A percentile compares a stretch with the other conserved stretches of the same genome.
phyloP scores from a whole-genome alignment of 2,113 vertebrate genomes.

The Gobiocypris rarus region DNA sequence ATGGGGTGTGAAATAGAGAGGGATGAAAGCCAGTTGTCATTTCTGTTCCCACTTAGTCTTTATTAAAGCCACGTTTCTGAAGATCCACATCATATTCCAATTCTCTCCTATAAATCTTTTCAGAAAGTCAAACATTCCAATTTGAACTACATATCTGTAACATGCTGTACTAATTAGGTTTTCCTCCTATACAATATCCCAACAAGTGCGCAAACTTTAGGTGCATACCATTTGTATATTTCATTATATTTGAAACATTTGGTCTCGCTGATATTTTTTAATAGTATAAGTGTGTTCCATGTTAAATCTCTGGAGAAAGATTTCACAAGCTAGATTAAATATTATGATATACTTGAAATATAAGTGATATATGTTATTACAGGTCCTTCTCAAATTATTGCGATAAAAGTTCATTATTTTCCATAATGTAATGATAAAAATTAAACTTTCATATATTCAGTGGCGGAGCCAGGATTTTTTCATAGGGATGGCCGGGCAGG shows the following conservation, averaged over 20 bases:
- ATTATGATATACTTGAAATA: not conserved
- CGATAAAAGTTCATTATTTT: no score
- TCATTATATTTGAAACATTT: not conserved
- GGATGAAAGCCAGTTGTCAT: conserved; percentile 32
- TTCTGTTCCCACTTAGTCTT: conserved; percentile 16
- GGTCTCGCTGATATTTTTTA: not conserved
- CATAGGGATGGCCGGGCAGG: no score
- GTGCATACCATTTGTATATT: not conserved
- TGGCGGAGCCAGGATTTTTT: no score
- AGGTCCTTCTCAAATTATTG: no score
- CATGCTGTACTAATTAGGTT: not conserved
- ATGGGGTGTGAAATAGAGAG: conserved; percentile 28
- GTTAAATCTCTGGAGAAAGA: not conserved
- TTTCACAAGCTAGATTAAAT: not conserved
- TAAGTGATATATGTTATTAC: no score
- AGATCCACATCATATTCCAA: conserved; percentile 15
- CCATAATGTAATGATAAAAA: no score
- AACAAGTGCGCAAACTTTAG: not conserved
- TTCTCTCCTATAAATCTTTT: not conserved
- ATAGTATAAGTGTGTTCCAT: not conserved
- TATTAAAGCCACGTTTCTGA: conserved; percentile 17
- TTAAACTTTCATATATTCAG: no score
- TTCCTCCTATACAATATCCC: not conserved
- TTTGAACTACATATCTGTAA: not conserved
- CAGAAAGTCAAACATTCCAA: not conserved